Base-by-base conservation (phyloP, 2,888 invertebrate genomes). In the Carabus problematicus region DNA sequence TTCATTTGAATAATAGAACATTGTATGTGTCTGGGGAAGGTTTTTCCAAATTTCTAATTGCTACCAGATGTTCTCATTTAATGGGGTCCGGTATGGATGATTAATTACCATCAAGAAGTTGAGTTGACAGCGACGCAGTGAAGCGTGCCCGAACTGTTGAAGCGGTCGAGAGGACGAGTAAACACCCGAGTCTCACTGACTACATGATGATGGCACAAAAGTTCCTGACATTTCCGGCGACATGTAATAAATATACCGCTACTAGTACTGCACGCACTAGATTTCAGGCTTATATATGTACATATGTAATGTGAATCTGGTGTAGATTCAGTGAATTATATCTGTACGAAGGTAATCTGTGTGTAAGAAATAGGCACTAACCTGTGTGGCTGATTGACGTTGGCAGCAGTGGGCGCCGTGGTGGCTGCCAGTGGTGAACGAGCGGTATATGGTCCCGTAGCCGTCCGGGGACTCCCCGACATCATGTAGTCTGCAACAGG, bases 401-500 rank as follows among this genome's bases (percentile, higher is more conserved):
- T 72, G 71, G 75, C 75, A 56, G 77, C 77, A 68, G 79, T 77
- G 14, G 76, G 74, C 70, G 76, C 76, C 52, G 75, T 72, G 72
- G 75, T 75, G 61, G 78, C 77, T 67, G 80, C 77, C 79, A 82
- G 79, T 62, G 85, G 82, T 72, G 82, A 82, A 72, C 82, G 77
- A 45, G 81, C 81, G 60, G 82, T 85, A 77, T 84, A 85, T 73
- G 55, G 83, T 81, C 73, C 79, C 79, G 70, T 81, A 12, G 76
- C 70, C 81, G 80, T 70, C 64, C 78, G 80, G 79, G 85, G 83
- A 78, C 84, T 84, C 72, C 81, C 80, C 75, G 84, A 84, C 79
- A 85, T 83, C 74, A 85, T 82, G 79, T 85, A 86, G 79, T 86
- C 86, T 86, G 82, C 61, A 82, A 82, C 29, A 29, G 29, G 29